Evolutionary conservation across 2,797 vertebrate genomes (phyloP).

Genomic region (Onychomys torridus): DNA sequence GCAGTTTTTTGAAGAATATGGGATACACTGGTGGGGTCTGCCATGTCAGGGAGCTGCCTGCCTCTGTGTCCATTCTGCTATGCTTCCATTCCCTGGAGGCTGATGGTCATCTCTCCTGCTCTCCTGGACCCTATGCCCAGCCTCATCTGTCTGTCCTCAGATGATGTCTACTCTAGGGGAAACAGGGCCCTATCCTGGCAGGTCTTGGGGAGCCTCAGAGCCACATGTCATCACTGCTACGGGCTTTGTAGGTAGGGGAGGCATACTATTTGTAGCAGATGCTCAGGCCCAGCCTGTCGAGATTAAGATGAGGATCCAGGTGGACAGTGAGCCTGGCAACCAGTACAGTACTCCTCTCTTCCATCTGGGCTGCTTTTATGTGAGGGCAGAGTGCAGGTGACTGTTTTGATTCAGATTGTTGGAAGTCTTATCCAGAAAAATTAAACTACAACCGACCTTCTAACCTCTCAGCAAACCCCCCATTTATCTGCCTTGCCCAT

Average conservation of each 20-base stretch:
- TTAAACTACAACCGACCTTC: background rate
- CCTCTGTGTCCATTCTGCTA: background rate
- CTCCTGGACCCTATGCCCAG: background rate
- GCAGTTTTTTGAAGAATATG: background rate
- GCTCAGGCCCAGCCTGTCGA: background rate
- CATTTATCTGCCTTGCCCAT: background rate
- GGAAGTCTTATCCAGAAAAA: background rate
- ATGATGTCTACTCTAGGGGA: background rate
- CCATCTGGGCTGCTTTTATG: background rate
- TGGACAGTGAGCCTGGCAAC: accelerated
- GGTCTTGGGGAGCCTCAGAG: background rate
- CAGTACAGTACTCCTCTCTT: accelerated
- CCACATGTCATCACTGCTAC: background rate
- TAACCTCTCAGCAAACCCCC: background rate
- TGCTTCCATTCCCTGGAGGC: accelerated
- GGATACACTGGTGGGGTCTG: background rate
- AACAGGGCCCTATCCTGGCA: too few relatives aligned
- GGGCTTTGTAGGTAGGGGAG: background rate
- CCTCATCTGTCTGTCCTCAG: too few relatives aligned
- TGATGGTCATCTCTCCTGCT: background rate
- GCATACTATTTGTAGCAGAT: background rate
- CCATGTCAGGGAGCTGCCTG: background rate
- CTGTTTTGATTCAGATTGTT: background rate
- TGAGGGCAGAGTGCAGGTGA: background rate
- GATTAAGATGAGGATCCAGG: background rate